Evolutionary conservation across 2,888 invertebrate species (phyloP).

Genomic region (Cantharis rustica): DNA sequence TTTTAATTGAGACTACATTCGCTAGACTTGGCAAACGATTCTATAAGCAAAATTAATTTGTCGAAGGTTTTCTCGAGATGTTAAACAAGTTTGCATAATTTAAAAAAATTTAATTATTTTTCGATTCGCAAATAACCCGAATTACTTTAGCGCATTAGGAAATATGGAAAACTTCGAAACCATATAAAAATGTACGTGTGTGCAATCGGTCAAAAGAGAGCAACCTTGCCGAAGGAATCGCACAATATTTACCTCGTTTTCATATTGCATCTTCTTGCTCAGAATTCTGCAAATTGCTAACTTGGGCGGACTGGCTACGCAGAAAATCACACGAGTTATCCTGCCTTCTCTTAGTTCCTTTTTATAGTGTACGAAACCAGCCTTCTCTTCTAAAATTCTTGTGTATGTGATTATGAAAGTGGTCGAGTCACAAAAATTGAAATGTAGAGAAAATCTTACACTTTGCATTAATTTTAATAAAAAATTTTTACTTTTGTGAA

Average conservation of each 20-base stretch:
- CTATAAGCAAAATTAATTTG: background rate
- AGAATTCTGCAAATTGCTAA: background rate
- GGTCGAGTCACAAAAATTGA: background rate
- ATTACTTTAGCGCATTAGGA: background rate
- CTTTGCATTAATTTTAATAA: background rate
- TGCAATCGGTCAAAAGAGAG: background rate
- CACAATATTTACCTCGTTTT: background rate
- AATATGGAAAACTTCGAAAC: background rate
- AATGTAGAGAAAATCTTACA: background rate
- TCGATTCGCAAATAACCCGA: background rate
- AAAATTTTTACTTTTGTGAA: background rate
- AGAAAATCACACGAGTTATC: too few relatives aligned
- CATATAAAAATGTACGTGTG: background rate
- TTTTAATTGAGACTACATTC: conserved; percentile 1
- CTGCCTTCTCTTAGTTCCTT: too few relatives aligned
- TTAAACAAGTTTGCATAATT: background rate
- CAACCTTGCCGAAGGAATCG: background rate
- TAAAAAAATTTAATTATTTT: background rate
- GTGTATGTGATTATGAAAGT: background rate
- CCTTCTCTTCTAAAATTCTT: background rate
- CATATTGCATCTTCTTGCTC: background rate
- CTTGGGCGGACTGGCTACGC: background rate
- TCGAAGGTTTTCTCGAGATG: background rate
- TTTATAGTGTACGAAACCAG: background rate
- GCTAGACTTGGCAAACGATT: background rate